Evolutionary conservation across 1,140 invertebrate genomes (phyloP), one percentile per base, ranked within the genome.

Genomic region (Zaprionus capensis): DNA sequence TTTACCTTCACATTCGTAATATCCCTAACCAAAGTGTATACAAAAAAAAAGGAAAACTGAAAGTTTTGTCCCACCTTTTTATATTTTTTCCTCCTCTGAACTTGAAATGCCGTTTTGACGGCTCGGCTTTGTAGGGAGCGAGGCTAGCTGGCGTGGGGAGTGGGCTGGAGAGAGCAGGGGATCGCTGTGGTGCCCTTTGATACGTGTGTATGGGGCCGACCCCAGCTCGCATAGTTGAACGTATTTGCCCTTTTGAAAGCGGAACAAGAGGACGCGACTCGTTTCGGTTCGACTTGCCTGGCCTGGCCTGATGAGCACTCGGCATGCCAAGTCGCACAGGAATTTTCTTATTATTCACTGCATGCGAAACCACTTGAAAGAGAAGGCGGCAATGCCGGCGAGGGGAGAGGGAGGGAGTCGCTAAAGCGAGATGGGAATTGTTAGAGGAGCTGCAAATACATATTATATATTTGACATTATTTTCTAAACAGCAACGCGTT

Each of bases 331-430:
- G 53, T 81, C 81, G 85, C 65, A 81, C 71, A 84, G 85, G 84
- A 88, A 88, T 88, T 88, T 88, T 81, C 85, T 88, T 90, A 88
- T 88, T 88, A 88, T 88, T 68, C 74, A 75, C 71, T 90, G 78
- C 78, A 88, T 76, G 78, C 77, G 74, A 85, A 85, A 49, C 7
- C 34, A 74, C 38, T 73, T 73, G 46, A 51, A 51, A 51, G 46
- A 2, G 46, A 2, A 20, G 46, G 4, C 20, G 44, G 17, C 7
- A 12, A 5, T 14, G 36, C 36, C 14, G 14, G 12, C 14, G n/a
- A 5, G 46, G 46, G 46, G 4, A 22, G 20, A 24, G 9, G 46
- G 7, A n/a, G 17, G 46, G 9, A 31, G 26, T 28, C 26, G 26
- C 26, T 28, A 28, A 28, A 7, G 26, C 26, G 1, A 28, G 26